Evolutionary conservation across 2,888 invertebrate species (phyloP), one percentile per base, ranked within the genome.

Genomic region (Rambutsinella grinnellia): DNA sequence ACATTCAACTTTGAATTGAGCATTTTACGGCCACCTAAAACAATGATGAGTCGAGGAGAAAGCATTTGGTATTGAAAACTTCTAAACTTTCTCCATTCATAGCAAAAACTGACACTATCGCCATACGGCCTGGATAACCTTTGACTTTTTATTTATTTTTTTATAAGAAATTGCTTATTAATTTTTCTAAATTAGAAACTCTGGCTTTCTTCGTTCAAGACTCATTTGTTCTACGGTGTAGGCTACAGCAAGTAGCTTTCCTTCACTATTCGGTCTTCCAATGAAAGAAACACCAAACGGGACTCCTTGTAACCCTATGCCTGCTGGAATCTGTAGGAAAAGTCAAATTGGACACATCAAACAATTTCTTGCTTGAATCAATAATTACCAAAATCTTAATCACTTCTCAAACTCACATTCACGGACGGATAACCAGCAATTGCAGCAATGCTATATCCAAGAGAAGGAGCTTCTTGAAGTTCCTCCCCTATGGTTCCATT

Each of bases 271-370:
- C n/a, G 63, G 58, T 21, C 24, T 36, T 23, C 78, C 80, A 49
- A 74, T 57, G 17, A 80, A 72, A n/a, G 65, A 67, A 23, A 80
- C 54, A 36, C 80, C 80, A 53, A 78, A 72, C 1, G 80, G 80
- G 21, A 76, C 68, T 6, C 63, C 49, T 17, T 69, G 23, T 5
- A 21, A 19, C 1, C 54, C 74, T 26, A 80, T 61, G 17, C 80
- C 80, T 6, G 72, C 74, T n/a, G 80, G 80, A 67, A 80, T 56
- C 79, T 79, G 23, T 3, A 36, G 44, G 27, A 26, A 51, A 13
- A n/a, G n/a, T n/a, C 19, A 27, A 21, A 65, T 27, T 58, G 28
- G 17, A 58, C n/a, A 23, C 8, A 23, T 47, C 15, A 5, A 23
- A 58, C n/a, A 62, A 23, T 15, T 23, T n/a, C 3, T 15, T 46